Conservation (phyloP, 2,888 invertebrate species). For the Anoplius nigerrimus region DNA sequence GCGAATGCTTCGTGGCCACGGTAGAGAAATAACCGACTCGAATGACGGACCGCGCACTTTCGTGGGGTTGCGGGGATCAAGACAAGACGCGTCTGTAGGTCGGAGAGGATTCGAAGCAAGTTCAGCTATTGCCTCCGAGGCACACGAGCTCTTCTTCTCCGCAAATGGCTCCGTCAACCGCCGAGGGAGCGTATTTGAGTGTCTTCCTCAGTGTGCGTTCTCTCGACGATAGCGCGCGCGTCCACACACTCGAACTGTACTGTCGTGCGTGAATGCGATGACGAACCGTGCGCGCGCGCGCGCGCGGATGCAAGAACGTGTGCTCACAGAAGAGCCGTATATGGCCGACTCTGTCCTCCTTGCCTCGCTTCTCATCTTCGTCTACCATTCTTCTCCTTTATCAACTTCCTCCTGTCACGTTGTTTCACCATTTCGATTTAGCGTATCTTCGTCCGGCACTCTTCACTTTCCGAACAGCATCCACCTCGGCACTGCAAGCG, state of each 20-base stretch:
- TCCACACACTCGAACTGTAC: too few species aligned
- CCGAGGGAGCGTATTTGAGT: slow-evolving; percentile 8
- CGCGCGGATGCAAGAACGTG: slow-evolving; percentile 19
- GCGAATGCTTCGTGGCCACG: background rate
- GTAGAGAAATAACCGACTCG: background rate
- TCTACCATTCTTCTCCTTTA: too few species aligned
- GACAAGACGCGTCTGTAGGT: too few species aligned
- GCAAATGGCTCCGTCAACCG: slow-evolving; percentile 28
- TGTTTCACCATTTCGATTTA: too few species aligned
- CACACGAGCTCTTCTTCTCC: slow-evolving; percentile 25
- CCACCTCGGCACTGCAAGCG: too few species aligned
- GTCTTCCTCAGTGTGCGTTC: too few species aligned
- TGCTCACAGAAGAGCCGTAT: slow-evolving; percentile 4
- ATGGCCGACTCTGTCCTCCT: too few species aligned
- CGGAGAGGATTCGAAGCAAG: slow-evolving; percentile 34
- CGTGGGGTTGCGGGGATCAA: too few species aligned
- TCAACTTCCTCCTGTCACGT: too few species aligned
- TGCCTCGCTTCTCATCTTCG: too few species aligned
- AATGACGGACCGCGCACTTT: background rate
- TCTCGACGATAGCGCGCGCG: too few species aligned
- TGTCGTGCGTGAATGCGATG: slow-evolving; percentile 25
- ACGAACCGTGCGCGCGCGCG: slow-evolving; percentile 7
- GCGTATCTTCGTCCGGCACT: slow-evolving; percentile 18
- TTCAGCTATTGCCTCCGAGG: slow-evolving; percentile 38
- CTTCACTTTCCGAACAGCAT: background rate